Base-by-base conservation (phyloP, 2,888 invertebrate genomes). In the Oligia strigilis region DNA sequence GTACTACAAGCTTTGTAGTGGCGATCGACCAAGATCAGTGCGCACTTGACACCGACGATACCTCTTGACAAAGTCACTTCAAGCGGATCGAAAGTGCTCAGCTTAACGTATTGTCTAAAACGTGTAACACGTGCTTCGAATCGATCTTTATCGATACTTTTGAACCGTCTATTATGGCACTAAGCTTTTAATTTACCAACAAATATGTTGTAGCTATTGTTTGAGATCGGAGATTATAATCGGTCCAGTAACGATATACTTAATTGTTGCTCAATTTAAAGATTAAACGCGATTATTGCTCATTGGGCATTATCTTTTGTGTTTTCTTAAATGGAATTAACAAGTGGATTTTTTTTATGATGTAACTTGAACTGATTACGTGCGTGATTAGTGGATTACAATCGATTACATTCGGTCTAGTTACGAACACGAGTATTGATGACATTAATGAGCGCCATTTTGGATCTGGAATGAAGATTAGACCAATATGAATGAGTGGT, bases 21-120 rank as follows among this genome's bases (percentile, higher is more conserved):
- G 92, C 92, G 92, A 88, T 92, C 88, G 89, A 90, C 90, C 90
- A 90, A 92, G 95, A 94, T 95, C 94, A 93, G 93, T 88, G 90
- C 93, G 85, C 93, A 90, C 95, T 96, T 95, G 96, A 96, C 96
- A 96, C 93, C 93, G 94, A 91, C 93, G 91, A 94, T 94, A 92
- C 94, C 94, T 91, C 96, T 96, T 90, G 92, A 95, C 93, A 91
- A 91, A 89, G 94, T 93, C 95, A 94, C 95, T 95, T 93, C 91
- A 91, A 81, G 66, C 92, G 91, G 94, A 92, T 92, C 92, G 85
- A 84, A 89, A 92, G 91, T 89, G 77, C 88, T 86, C 79, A 83
- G 82, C 84, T 82, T 80, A 80, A 72, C 81, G 86, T 92, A 93
- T 93, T 93, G 92, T 92, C 82, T 92, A 82, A 84, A 88, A 84